Conservation (phyloP, 2,888 invertebrate species). For the Lepidocyrtinus sp. region DNA sequence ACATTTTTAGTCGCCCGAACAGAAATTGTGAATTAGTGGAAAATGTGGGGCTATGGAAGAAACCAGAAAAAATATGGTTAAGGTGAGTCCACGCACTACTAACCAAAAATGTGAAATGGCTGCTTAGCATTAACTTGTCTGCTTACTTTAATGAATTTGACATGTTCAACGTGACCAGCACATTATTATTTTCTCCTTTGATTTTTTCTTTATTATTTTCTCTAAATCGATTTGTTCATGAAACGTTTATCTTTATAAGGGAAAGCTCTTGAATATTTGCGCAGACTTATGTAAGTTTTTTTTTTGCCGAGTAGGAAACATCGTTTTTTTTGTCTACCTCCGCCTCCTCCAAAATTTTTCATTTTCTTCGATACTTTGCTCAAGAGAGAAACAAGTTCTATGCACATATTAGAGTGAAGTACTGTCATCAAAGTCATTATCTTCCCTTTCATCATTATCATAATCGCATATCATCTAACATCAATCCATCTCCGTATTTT, state of each 20-base stretch:
- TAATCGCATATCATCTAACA: constrained; percentile 12
- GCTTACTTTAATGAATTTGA: not conserved
- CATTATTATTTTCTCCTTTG: constrained; percentile 20
- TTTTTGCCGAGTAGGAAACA: too few species aligned
- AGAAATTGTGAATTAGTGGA: not conserved
- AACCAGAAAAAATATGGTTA: not conserved
- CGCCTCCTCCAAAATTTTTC: constrained; percentile 5
- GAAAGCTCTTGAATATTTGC: constrained; percentile 10
- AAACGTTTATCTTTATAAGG: constrained; percentile 11
- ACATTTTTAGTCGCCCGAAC: too few species aligned
- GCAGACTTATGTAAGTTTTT: not conserved
- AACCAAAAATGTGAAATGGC: too few species aligned
- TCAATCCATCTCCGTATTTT: constrained; percentile 2
- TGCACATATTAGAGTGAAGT: constrained; percentile 5
- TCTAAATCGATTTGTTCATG: not conserved
- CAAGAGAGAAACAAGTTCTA: not conserved
- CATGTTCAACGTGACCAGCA: constrained; percentile 2
- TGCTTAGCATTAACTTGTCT: too few species aligned
- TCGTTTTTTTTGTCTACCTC: constrained; percentile 16
- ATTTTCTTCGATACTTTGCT: not conserved
- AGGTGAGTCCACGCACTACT: not conserved
- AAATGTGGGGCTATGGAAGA: not conserved
- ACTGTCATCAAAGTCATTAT: constrained; percentile 15
- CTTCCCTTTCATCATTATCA: constrained; percentile 17
- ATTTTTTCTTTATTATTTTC: constrained; percentile 11